These are phyloP conservation scores for Graptemys geographica DNA, from an alignment of 2,797 vertebrate genomes.

Conservation along the genomic window DNA sequence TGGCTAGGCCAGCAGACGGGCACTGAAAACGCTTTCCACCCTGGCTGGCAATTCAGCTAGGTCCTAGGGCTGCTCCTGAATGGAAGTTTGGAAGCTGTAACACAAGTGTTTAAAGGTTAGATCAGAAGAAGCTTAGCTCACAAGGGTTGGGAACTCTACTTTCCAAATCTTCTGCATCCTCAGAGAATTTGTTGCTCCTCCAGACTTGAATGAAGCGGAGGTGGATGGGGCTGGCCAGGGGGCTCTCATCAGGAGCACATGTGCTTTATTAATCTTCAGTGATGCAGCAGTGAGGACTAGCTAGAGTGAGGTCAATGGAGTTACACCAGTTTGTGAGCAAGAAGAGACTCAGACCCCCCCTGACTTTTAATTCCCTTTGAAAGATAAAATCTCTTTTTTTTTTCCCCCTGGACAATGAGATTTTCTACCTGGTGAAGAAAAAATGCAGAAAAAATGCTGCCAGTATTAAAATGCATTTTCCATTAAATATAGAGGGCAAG, in stretches of 20 bases:
- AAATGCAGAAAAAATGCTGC: conserved; percentile 55
- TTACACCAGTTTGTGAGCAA: neutral
- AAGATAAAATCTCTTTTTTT: neutral
- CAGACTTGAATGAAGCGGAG: neutral
- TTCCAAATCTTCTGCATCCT: neutral
- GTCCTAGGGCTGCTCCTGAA: neutral
- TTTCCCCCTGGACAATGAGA: neutral
- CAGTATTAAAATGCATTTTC: conserved; percentile 66
- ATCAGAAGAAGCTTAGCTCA: neutral
- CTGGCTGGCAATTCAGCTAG: neutral
- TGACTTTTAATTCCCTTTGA: conserved; percentile 27
- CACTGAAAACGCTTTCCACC: neutral
- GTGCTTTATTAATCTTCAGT: neutral
- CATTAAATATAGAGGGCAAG: conserved; percentile 60
- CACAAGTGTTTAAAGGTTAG: neutral
- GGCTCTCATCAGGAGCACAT: neutral
- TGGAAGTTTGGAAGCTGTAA: neutral
- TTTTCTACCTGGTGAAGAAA: conserved; percentile 32
- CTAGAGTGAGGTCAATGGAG: conserved; percentile 11
- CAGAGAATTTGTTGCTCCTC: neutral
- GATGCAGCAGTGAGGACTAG: neutral
- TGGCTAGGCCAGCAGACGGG: neutral
- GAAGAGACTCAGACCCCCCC: neutral
- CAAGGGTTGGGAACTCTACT: neutral
- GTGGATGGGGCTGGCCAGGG: neutral